Conservation (phyloP, 2,797 vertebrate genomes). For the Brachymystax lenok region DNA sequence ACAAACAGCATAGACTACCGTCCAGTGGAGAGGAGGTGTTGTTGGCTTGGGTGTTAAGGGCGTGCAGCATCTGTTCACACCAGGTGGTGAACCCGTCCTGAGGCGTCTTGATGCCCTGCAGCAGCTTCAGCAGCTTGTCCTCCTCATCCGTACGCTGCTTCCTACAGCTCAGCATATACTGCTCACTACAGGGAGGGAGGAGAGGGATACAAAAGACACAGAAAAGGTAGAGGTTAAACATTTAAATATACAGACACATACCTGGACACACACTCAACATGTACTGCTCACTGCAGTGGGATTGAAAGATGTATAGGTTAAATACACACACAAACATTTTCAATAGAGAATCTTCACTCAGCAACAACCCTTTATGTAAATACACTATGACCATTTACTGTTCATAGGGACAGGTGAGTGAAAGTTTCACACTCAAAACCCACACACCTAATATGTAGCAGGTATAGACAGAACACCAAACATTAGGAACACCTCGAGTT, state of each 20-base stretch:
- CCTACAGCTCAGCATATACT: constrained; percentile 76
- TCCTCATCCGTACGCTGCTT: constrained; percentile 89
- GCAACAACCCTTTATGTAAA: too few species aligned
- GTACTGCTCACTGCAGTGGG: neutral
- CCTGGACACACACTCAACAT: too few species aligned
- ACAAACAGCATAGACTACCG: constrained; percentile 62
- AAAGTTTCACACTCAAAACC: too few species aligned
- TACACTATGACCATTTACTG: too few species aligned
- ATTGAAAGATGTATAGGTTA: neutral
- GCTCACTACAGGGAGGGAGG: constrained; percentile 62
- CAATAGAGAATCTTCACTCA: too few species aligned
- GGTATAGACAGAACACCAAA: too few species aligned
- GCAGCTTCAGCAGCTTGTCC: constrained; percentile 89
- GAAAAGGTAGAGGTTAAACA: too few species aligned
- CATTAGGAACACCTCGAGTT: too few species aligned
- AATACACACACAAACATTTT: too few species aligned
- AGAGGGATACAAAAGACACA: neutral
- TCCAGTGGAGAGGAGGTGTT: constrained; percentile 84
- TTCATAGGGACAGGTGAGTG: too few species aligned
- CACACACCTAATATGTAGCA: too few species aligned
- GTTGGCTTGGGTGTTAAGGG: constrained; percentile 84
- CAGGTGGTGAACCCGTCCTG: constrained; percentile 94
- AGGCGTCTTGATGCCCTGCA: constrained; percentile 88
- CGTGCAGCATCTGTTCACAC: constrained; percentile 94
- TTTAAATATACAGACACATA: neutral